These are phyloP conservation scores for Pseudococcus jackbeardsleyi DNA, from an alignment of 2,888 invertebrate genomes.

Conservation along the genomic window DNA sequence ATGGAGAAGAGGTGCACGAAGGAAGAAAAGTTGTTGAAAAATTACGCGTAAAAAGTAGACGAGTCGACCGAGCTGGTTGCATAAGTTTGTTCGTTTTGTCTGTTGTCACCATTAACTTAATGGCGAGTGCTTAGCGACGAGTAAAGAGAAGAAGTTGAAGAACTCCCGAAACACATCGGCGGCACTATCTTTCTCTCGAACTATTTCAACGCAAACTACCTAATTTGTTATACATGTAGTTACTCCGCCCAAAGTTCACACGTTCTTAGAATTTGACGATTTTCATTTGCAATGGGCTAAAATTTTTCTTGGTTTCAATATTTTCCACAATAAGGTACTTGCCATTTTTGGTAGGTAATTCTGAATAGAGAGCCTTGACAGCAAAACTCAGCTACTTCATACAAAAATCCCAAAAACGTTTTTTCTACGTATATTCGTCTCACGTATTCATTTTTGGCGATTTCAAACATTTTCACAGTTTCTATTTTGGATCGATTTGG, in stretches of 20 bases:
- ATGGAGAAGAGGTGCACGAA: slow-evolving; percentile 16
- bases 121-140: slow-evolving; percentile 58
- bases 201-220: slow-evolving; percentile 49
- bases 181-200: slow-evolving; percentile 40
- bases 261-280: no score
- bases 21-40: slow-evolving; percentile 50
- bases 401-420: no score
- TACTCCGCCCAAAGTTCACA: slow-evolving; percentile 54
- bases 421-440: no score
- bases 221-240: slow-evolving; percentile 62
- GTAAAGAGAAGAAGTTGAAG: slow-evolving; percentile 45
- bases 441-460: no score
- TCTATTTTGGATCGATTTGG: no score
- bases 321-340: no score
- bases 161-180: slow-evolving; percentile 60
- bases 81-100: slow-evolving; percentile 58
- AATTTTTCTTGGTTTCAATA: no score
- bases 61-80: slow-evolving; percentile 37
- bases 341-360: no score
- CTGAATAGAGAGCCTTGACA: no score
- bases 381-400: no score
- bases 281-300: no score
- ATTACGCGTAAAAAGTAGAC: slow-evolving; percentile 36
- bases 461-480: no score
- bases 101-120: slow-evolving; percentile 60